Evolutionary conservation across 2,113 vertebrate species (phyloP), one percentile per base, ranked within the genome.

Genomic region (Ailurus styani): DNA sequence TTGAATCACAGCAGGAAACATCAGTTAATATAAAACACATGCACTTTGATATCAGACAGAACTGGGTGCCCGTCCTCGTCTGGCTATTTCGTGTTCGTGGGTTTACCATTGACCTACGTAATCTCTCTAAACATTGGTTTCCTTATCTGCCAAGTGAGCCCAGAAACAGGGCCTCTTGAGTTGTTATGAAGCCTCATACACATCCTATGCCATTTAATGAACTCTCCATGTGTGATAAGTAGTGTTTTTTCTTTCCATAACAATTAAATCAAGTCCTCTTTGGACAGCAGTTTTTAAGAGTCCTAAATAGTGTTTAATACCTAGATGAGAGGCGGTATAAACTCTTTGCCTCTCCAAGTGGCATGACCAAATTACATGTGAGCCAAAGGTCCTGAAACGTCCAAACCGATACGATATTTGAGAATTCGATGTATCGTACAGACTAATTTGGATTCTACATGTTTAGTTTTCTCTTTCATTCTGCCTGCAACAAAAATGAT

Each of bases 401-500:
- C 96, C 84, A 90, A 95, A 96, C 82, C n/a, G 14, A 45, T 40
- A 66, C 27, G 34, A 54, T 87, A 92, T 88, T 97, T 91, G 85
- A 97, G 18, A 96, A 96, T 98, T 98, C 23, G 2, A 93, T 87
- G 66, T 72, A 85, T 91, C 90, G 85, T 91, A 77, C 55, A 89
- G 87, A 78, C 98, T 96, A 97, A 98, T 98, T 98, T 98, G 97
- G 92, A 45, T 94, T 90, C 78, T 93, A 64, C 84, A 75, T 94
- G 77, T 93, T 98, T 96, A 72, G 88, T 94, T 97, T 96, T 60
- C 75, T 88, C 87, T 96, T 97, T 92, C 70, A 77, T 84, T 91
- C 64, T 98, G 6, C 79, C 95, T 97, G 62, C 75, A 98, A 17
- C 52, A 96, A 90, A 97, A 31, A 95, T 79, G 34, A 98, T 52